Evolutionary conservation across 2,888 invertebrate species (phyloP).

Genomic region (Limulus polyphemus): DNA sequence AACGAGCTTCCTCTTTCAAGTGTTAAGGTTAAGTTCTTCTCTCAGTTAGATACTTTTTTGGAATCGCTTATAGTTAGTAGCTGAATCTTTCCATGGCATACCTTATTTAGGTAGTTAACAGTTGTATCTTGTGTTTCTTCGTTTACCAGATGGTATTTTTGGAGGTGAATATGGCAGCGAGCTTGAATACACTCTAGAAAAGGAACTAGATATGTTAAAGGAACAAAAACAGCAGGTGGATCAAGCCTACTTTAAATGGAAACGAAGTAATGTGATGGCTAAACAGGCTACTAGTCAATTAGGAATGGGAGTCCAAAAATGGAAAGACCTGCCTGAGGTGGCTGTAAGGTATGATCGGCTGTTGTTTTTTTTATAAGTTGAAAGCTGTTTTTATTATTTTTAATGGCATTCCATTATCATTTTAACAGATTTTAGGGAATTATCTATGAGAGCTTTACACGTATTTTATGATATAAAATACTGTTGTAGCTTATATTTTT

Average conservation of each 20-base stretch:
- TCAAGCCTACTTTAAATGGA: conserved; percentile 43
- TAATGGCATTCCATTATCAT: neutral
- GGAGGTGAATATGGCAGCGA: conserved; percentile 43
- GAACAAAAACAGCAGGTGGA: conserved; percentile 41
- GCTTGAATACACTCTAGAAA: conserved; percentile 41
- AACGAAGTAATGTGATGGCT: conserved; percentile 38
- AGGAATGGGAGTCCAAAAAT: conserved; percentile 39
- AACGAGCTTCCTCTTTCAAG: too few relatives aligned
- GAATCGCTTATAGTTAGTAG: too few relatives aligned
- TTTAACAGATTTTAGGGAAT: too few relatives aligned
- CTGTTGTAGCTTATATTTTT: too few relatives aligned
- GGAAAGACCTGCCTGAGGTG: conserved; percentile 38
- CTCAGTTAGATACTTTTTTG: too few relatives aligned
- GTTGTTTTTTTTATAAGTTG: too few relatives aligned
- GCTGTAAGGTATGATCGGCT: conserved; percentile 31
- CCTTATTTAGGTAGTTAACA: too few relatives aligned
- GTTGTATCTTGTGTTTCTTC: neutral
- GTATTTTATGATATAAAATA: too few relatives aligned
- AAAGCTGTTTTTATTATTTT: too few relatives aligned
- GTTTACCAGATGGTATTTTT: conserved; percentile 37
- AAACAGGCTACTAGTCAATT: conserved; percentile 42
- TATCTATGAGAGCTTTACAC: too few relatives aligned
- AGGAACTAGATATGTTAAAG: conserved; percentile 39
- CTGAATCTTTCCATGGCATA: too few relatives aligned
- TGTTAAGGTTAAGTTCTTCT: too few relatives aligned